Conservation (phyloP, 2,797 vertebrate genomes). For the Pachyuromys duprasi region DNA sequence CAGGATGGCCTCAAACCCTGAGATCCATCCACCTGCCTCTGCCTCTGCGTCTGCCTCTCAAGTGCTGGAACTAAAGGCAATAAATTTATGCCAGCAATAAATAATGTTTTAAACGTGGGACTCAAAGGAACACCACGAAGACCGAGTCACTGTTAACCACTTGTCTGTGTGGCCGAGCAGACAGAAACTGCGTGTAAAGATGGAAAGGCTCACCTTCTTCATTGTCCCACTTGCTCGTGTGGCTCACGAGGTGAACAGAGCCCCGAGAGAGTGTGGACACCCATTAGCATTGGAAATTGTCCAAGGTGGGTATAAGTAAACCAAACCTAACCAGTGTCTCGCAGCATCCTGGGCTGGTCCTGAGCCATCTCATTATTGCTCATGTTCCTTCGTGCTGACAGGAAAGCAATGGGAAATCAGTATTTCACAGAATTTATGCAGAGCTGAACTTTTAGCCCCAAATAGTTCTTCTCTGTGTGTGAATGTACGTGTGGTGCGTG, state of each 20-base stretch:
- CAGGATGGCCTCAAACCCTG: background rate
- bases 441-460: background rate
- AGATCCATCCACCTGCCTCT: background rate
- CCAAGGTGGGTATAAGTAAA: background rate
- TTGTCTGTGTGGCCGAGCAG: background rate
- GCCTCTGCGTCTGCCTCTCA: background rate
- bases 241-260: background rate
- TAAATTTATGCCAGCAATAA: no score
- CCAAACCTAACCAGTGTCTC: background rate
- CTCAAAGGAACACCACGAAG: background rate
- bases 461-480: background rate
- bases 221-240: background rate
- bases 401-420: background rate
- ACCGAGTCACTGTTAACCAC: background rate
- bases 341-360: background rate
- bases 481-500: no score
- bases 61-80: background rate
- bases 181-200: background rate
- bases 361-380: background rate
- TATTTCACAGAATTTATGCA: slow-evolving; percentile 26
- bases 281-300: background rate
- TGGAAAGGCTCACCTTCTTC: background rate
- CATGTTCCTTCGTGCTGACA: background rate
- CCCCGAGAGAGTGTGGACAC: background rate
- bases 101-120: background rate